Evolutionary conservation across 2,113 vertebrate species (phyloP).

Genomic region (Maccullochella peelii): DNA sequence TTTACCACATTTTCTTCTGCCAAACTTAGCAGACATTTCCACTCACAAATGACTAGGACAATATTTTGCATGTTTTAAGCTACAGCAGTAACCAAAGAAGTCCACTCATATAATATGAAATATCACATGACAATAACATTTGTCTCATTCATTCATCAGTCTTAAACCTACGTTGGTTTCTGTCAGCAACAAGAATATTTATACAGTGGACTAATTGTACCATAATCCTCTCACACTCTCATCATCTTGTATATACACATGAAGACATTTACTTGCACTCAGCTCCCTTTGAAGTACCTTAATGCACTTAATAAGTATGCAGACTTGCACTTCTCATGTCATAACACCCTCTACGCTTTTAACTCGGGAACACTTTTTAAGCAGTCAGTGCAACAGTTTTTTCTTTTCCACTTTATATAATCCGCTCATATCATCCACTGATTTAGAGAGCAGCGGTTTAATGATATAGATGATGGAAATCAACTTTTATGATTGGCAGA

Average conservation of each 20-base stretch:
- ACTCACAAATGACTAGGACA: not conserved
- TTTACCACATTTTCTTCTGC: not conserved
- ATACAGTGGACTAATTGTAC: not conserved
- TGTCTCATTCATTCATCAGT: not conserved
- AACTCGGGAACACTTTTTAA: constrained; percentile 25
- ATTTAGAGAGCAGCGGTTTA: constrained; percentile 9
- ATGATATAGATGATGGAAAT: constrained; percentile 28
- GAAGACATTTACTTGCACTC: not conserved
- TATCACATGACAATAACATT: not conserved
- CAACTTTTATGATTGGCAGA: constrained; percentile 21
- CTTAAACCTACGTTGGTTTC: not conserved
- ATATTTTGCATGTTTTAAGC: not conserved
- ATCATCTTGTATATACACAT: not conserved
- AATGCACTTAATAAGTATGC: constrained; percentile 26
- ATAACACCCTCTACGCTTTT: constrained; percentile 24
- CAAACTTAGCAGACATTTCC: not conserved
- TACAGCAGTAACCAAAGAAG: not conserved
- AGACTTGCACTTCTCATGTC: constrained; percentile 25
- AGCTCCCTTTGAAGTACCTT: constrained; percentile 46
- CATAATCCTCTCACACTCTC: constrained; percentile 9
- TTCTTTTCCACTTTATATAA: constrained; percentile 29
- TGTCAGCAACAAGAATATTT: not conserved
- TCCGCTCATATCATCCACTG: constrained; percentile 14
- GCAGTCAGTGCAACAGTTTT: constrained; percentile 13
- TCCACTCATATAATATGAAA: not conserved